Evolutionary conservation across 2,797 vertebrate genomes (phyloP).

Genomic region (Notolabrus celidotus): DNA sequence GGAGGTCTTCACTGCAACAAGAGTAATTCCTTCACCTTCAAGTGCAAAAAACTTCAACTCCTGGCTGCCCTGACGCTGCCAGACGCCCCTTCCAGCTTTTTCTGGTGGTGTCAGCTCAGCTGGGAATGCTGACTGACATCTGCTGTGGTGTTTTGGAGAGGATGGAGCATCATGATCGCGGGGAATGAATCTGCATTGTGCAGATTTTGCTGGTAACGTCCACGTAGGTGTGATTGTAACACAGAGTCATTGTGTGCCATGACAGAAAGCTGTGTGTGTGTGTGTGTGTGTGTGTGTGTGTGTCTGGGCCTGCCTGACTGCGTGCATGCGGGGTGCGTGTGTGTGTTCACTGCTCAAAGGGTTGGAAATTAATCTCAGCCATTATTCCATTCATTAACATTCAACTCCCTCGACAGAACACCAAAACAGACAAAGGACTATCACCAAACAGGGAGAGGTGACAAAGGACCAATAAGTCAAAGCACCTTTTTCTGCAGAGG

Average conservation of each 20-base stretch:
- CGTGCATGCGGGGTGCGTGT: too few relatives aligned
- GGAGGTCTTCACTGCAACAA: slow-evolving; percentile 28
- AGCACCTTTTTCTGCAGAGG: slow-evolving; percentile 1
- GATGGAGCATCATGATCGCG: slow-evolving; percentile 14
- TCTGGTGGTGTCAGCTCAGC: slow-evolving; percentile 36
- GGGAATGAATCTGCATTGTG: slow-evolving; percentile 19
- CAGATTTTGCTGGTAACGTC: slow-evolving; percentile 19
- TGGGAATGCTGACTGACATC: slow-evolving; percentile 38
- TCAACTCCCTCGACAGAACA: slow-evolving; percentile 37
- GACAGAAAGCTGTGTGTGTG: slow-evolving; percentile 16
- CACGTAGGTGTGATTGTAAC: slow-evolving; percentile 24
- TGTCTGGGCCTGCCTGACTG: too few relatives aligned
- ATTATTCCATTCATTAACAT: slow-evolving; percentile 53
- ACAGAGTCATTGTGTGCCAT: slow-evolving; percentile 22
- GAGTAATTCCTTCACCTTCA: slow-evolving; percentile 22
- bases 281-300: background rate
- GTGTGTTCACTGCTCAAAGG: too few relatives aligned
- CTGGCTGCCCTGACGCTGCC: slow-evolving; percentile 12
- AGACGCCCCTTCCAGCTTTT: background rate
- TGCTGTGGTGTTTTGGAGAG: slow-evolving; percentile 7
- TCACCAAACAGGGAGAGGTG: slow-evolving; percentile 20
- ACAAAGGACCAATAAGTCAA: background rate
- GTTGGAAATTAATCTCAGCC: slow-evolving; percentile 61
- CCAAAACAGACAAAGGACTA: slow-evolving; percentile 19
- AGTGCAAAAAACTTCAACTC: slow-evolving; percentile 5